A percentile compares a stretch with the other conserved stretches of the same genome.
Evolutionary conservation across 1,140 invertebrate genomes (phyloP).

Genomic region (Drosophila nannoptera): DNA sequence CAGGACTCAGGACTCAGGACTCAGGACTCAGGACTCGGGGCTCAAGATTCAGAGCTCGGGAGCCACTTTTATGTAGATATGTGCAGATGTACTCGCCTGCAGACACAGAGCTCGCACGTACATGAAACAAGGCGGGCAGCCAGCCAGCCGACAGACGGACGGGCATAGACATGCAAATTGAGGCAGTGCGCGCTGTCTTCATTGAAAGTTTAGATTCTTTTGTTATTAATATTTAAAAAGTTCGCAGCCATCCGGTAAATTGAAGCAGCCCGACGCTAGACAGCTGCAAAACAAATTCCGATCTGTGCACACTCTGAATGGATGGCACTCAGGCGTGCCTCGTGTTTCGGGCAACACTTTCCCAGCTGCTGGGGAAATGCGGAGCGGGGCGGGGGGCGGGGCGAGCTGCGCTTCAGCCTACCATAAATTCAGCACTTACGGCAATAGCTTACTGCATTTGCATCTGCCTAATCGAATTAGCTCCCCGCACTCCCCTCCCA

Average conservation of each 20-base stretch:
- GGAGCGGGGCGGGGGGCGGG: too few species aligned
- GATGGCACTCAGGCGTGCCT: background rate
- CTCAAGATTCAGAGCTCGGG: constrained; percentile 7
- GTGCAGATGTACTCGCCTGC: background rate
- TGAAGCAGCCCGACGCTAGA: constrained; percentile 18
- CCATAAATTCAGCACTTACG: too few species aligned
- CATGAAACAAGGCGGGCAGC: background rate
- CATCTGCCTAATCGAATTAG: too few species aligned
- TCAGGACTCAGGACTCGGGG: constrained; percentile 12
- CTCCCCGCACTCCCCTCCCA: too few species aligned
- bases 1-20: constrained; percentile 3
- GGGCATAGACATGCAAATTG: constrained; percentile 37
- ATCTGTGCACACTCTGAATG: background rate
- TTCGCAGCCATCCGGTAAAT: constrained; percentile 42
- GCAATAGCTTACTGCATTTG: too few species aligned
- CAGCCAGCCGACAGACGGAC: constrained; percentile 7
- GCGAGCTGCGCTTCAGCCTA: too few species aligned
- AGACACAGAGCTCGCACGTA: constrained; percentile 6
- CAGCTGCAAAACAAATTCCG: background rate
- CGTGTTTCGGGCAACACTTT: background rate
- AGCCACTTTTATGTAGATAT: constrained; percentile 24
- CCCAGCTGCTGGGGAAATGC: background rate
- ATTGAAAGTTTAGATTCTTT: constrained; percentile 74
- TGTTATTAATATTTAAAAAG: constrained; percentile 71
- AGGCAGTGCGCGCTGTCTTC: constrained; percentile 41